Evolutionary conservation across 2,888 invertebrate genomes (phyloP), one percentile per base, ranked within the genome.

Genomic region (Phyto melanocephala): DNA sequence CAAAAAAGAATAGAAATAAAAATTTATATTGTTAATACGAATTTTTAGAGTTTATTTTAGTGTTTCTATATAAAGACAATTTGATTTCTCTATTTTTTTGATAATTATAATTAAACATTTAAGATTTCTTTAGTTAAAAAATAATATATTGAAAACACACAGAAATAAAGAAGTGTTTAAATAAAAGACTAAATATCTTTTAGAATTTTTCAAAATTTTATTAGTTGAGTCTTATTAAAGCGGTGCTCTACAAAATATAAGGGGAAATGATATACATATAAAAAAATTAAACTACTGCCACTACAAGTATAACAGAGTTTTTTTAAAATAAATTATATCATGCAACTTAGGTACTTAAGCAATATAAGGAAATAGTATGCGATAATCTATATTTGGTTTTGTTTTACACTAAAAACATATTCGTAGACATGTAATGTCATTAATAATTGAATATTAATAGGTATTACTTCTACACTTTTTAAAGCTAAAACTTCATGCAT

Each of bases 71-170:
- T 28, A 6, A 62, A 37, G 8, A 50, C 8, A 50, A 10, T 33
- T 8, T 60, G n/a, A 65, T 71, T 22, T 52, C n/a, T 54, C 72
- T 72, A 74, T n/a, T 5, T 60, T 52, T 71, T 58, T 42, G 4
- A 67, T 28, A 78, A 71, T 77, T 17, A 71, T 37, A 68, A 76
- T 37, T 37, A 79, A 63, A 74, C 72, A 80, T 60, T 67, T 58
- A 67, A 37, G 24, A 60, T 35, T 50, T 60, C 42, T 68, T 62
- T 42, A 52, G 67, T 60, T 40, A 22, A 62, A 54, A 13, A 60
- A 72, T 17, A 60, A 37, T 24, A 10, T 15, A 20, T 37, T 42
- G 45, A 52, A 60, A 17, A 37, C n/a, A 65, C 15, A 54, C 70
- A 56, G 40, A 24, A 56, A 63, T 52, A 70, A n/a, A 60, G 35